Evolutionary conservation across 2,888 invertebrate species (phyloP).

Genomic region (Macaria liturata): DNA sequence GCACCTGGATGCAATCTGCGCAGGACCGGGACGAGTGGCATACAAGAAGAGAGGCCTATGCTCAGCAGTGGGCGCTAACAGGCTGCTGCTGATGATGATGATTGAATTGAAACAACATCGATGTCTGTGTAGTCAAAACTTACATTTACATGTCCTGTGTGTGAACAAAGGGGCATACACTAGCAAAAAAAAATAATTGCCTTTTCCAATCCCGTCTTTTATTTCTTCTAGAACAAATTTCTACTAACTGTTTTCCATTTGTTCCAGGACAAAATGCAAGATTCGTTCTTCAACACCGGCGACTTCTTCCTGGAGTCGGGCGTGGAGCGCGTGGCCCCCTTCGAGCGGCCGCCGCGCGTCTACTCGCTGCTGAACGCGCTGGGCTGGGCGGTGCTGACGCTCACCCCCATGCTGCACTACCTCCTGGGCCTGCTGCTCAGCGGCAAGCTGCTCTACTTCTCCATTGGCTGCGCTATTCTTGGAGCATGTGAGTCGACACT

Average conservation of each 20-base stretch:
- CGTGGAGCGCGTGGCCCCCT: conserved; percentile 84
- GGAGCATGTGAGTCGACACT: conserved; percentile 87
- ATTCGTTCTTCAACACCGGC: conserved; percentile 89
- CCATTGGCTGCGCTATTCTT: conserved; percentile 87
- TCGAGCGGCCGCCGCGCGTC: conserved; percentile 83
- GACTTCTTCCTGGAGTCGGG: conserved; percentile 92
- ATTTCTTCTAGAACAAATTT: too few species aligned
- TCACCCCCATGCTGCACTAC: conserved; percentile 89
- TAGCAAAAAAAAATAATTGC: too few species aligned
- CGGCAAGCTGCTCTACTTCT: conserved; percentile 88
- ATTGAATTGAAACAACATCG: too few species aligned
- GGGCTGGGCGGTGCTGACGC: conserved; percentile 87
- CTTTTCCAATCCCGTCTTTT: too few species aligned
- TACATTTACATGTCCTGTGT: too few species aligned
- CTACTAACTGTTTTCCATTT: conserved; percentile 1
- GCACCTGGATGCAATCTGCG: too few species aligned
- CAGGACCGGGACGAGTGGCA: too few species aligned
- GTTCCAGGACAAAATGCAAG: conserved; percentile 87
- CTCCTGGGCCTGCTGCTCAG: conserved; percentile 86
- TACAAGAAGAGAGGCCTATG: too few species aligned
- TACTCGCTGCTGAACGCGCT: conserved; percentile 88
- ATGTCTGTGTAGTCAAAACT: too few species aligned
- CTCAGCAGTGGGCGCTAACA: too few species aligned
- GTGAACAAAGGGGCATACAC: too few species aligned
- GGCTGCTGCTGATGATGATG: too few species aligned